Conservation (phyloP, 2,888 invertebrate genomes). For the Meiosimyza decipiens region DNA sequence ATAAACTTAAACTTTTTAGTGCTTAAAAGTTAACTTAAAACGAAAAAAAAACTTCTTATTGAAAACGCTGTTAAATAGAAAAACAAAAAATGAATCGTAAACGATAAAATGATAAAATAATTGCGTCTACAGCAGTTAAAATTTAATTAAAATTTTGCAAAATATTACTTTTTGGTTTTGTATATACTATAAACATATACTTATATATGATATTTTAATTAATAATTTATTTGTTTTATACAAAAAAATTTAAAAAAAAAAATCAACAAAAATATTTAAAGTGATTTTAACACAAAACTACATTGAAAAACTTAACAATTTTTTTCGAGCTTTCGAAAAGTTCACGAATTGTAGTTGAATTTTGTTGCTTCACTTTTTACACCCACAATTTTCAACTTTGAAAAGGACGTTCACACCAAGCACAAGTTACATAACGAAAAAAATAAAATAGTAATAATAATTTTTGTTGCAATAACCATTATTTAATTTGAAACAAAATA, state of each 20-base stretch:
- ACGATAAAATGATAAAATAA: constrained; percentile 63
- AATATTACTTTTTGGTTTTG: constrained; percentile 63
- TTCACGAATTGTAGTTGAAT: too few species aligned
- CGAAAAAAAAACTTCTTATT: constrained; percentile 15
- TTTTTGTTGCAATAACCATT: too few species aligned
- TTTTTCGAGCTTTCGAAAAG: too few species aligned
- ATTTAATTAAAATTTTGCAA: constrained; percentile 15
- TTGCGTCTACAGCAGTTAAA: constrained; percentile 49
- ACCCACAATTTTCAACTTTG: neutral
- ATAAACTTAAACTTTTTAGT: constrained; percentile 11
- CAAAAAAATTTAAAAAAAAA: constrained; percentile 12
- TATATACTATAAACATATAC: constrained; percentile 47
- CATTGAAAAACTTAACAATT: constrained; percentile 40
- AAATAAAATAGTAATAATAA: too few species aligned
- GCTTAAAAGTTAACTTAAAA: constrained; percentile 33
- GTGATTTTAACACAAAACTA: constrained; percentile 38
- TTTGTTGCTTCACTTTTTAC: constrained; percentile 33
- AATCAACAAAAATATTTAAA: constrained; percentile 30
- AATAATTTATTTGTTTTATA: constrained; percentile 35
- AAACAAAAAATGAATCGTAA: constrained; percentile 10
- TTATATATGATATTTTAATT: constrained; percentile 36
- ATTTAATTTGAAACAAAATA: too few species aligned
- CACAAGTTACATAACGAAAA: too few species aligned
- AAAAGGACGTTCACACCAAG: too few species aligned
- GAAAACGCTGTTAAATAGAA: constrained; percentile 20